A percentile compares a stretch with the other conserved stretches of the same genome.
These are phyloP conservation scores for Dynastes hyllus DNA, from an alignment of 2,888 invertebrate species.

Conservation along the genomic window DNA sequence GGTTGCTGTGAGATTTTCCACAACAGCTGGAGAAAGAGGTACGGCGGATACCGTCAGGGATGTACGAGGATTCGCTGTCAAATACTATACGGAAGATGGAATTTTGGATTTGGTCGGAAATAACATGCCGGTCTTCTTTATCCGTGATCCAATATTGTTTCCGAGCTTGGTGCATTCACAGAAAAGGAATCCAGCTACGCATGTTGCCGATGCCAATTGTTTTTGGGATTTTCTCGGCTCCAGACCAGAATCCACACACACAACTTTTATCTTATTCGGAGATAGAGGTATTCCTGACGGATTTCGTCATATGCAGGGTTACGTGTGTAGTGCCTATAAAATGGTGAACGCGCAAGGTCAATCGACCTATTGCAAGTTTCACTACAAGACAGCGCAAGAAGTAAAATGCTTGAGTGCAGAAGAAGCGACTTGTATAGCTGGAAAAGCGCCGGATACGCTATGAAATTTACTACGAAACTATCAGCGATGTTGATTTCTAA, in stretches of 20 bases:
- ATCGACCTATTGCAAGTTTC: conserved; percentile 92
- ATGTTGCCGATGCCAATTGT: conserved; percentile 94
- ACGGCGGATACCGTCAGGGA: conserved; percentile 94
- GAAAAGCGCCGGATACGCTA: conserved; percentile 90
- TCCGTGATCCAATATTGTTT: conserved; percentile 92
- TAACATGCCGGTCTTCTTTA: conserved; percentile 95
- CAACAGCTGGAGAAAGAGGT: conserved; percentile 92
- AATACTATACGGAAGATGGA: conserved; percentile 95
- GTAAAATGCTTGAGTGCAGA: conserved; percentile 85
- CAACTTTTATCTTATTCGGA: conserved; percentile 87
- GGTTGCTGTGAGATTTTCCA: conserved; percentile 86
- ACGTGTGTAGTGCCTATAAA: conserved; percentile 92
- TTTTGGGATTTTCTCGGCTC: conserved; percentile 96
- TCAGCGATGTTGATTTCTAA: conserved; percentile 82
- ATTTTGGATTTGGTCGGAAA: conserved; percentile 96
- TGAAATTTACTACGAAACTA: conserved; percentile 95
- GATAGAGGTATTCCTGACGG: conserved; percentile 97
- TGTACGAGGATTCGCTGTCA: conserved; percentile 93
- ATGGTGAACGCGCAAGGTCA: conserved; percentile 83
- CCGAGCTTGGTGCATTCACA: conserved; percentile 98
- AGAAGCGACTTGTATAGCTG: conserved; percentile 80
- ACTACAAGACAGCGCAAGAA: conserved; percentile 93
- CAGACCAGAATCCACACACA: conserved; percentile 91
- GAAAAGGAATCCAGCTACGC: conserved; percentile 94
- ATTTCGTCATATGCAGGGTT: conserved; percentile 95